Conservation (phyloP, 2,888 invertebrate species). For the Mimumesa dahlbomi region DNA sequence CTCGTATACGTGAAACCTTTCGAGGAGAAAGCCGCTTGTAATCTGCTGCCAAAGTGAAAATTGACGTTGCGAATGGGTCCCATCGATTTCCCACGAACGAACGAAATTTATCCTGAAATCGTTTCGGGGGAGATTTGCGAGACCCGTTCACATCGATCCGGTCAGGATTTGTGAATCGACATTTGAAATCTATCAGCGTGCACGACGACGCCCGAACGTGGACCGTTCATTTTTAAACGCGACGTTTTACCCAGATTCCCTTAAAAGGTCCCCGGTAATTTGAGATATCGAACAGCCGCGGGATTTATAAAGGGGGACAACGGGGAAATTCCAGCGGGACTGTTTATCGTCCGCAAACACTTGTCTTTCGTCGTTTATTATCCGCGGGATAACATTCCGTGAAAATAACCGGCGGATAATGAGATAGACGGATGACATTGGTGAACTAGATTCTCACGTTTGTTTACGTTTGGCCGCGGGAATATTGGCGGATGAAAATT, state of each 20-base stretch:
- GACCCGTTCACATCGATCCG: constrained; percentile 30
- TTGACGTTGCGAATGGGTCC: constrained; percentile 57
- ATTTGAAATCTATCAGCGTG: constrained; percentile 31
- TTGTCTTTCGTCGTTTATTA: no score
- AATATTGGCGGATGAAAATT: no score
- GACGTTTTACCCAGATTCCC: not conserved
- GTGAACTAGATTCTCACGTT: no score
- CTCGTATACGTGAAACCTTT: constrained; percentile 37
- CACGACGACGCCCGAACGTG: constrained; percentile 1
- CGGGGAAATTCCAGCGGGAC: no score
- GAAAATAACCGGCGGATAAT: no score
- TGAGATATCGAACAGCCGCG: not conserved
- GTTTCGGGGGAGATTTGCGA: constrained; percentile 46
- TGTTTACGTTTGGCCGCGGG: no score
- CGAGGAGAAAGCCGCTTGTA: constrained; percentile 54
- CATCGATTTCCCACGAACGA: constrained; percentile 40
- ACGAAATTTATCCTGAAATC: constrained; percentile 53
- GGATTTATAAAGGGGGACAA: no score
- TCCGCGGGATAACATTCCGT: no score
- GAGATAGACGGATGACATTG: no score
- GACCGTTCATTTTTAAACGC: not conserved
- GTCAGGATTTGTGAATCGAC: constrained; percentile 34
- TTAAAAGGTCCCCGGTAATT: not conserved
- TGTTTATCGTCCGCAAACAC: no score
- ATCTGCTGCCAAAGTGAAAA: constrained; percentile 67